phyloP scores from a whole-genome alignment of 1,140 invertebrate species.

The Lineus longissimus region DNA sequence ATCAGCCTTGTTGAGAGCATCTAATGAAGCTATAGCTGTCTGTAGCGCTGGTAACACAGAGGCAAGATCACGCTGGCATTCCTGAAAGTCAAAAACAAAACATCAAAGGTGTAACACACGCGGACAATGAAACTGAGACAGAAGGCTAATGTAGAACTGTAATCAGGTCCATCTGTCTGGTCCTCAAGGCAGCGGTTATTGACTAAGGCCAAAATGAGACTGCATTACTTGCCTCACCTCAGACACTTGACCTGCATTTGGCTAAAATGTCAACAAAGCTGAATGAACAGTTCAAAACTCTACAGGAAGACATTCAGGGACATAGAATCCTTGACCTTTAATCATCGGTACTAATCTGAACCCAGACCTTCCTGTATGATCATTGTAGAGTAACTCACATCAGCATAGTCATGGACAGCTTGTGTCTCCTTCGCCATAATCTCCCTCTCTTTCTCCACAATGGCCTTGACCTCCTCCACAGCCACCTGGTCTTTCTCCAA shows the following conservation, averaged over 20 bases:
- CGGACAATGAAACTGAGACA: background rate
- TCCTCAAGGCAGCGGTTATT: background rate
- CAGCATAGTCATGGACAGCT: conserved; percentile 51
- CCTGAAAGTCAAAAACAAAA: conserved; percentile 25
- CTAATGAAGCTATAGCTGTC: conserved; percentile 74
- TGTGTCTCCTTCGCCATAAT: conserved; percentile 51
- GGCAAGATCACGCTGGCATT: conserved; percentile 48
- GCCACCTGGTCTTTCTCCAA: conserved; percentile 48
- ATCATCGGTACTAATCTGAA: too few species aligned
- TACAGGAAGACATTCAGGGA: background rate
- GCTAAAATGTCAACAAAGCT: too few species aligned
- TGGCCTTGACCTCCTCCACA: conserved; percentile 48
- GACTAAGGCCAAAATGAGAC: too few species aligned
- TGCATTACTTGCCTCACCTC: too few species aligned
- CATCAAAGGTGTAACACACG: background rate
- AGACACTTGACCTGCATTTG: too few species aligned
- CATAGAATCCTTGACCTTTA: too few species aligned
- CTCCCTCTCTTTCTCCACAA: conserved; percentile 46
- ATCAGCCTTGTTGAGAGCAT: conserved; percentile 80
- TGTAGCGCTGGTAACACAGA: conserved; percentile 71
- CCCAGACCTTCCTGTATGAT: too few species aligned
- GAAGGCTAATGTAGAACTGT: background rate
- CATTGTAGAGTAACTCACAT: too few species aligned
- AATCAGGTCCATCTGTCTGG: background rate
- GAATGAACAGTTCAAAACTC: too few species aligned